These are phyloP conservation scores for Metopia argyrocephala DNA, from an alignment of 2,888 invertebrate genomes.

Conservation along the genomic window DNA sequence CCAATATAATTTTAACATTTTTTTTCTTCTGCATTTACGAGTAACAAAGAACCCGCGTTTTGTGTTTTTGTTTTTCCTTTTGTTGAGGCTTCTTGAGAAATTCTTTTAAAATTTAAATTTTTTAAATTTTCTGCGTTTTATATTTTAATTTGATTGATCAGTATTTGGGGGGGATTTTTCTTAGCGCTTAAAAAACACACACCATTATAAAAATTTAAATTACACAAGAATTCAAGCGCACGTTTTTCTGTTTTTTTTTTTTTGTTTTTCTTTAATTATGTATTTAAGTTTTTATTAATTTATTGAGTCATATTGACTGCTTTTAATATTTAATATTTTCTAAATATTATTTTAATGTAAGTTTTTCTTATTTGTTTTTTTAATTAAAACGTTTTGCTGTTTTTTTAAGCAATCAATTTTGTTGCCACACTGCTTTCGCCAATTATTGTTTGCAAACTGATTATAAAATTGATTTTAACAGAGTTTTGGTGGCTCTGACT, in stretches of 20 bases:
- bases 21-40: neutral
- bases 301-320: too few species aligned
- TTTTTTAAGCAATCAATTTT: neutral
- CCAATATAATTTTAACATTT: conserved; percentile 16
- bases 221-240: neutral
- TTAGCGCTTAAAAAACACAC: too few species aligned
- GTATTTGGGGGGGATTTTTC: too few species aligned
- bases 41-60: neutral
- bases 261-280: neutral
- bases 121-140: neutral
- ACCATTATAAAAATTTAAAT: neutral
- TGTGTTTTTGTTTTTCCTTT: too few species aligned
- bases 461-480: neutral
- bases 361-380: neutral
- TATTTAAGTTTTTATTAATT: neutral
- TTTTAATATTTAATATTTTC: neutral
- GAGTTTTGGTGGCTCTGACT: neutral
- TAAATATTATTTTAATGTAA: neutral
- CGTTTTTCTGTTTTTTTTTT: neutral
- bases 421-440: neutral
- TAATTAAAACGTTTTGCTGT: neutral
- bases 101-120: neutral
- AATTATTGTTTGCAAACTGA: conserved; percentile 25
- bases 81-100: neutral
- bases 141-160: too few species aligned